Percentiles rank a stretch among this genome's conserved stretches.
Evolutionary conservation across 2,797 vertebrate species (phyloP).

Genomic region (Xiphorhynchus erythropygius): DNA sequence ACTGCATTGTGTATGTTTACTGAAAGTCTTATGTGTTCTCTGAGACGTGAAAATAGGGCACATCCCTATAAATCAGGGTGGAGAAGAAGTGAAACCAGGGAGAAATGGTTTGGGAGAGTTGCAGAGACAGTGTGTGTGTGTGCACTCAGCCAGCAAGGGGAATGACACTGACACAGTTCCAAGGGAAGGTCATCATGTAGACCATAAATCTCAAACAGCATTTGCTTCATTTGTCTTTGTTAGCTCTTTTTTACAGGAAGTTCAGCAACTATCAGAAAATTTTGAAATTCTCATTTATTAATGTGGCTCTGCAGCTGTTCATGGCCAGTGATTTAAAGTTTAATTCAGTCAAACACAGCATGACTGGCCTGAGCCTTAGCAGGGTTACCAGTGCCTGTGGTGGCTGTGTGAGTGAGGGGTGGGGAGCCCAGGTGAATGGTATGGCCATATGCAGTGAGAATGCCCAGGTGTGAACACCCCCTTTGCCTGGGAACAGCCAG

Average conservation of each 20-base stretch:
- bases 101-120: background rate
- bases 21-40: background rate
- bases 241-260: conserved; percentile 11
- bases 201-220: conserved; percentile 55
- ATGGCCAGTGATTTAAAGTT: background rate
- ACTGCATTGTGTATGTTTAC: conserved; percentile 6
- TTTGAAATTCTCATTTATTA: conserved; percentile 9
- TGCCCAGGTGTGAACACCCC: background rate
- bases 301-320: background rate
- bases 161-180: conserved; percentile 39
- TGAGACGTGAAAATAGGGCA: background rate
- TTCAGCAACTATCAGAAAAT: conserved; percentile 2
- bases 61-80: conserved; percentile 19
- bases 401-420: rapidly evolving
- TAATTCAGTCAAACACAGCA: background rate
- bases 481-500: background rate
- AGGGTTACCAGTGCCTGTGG: background rate
- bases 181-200: conserved; percentile 39
- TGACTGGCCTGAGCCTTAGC: background rate
- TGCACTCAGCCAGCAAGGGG: conserved; percentile 25
- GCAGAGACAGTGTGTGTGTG: background rate
- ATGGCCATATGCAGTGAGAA: rapidly evolving
- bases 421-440: background rate
- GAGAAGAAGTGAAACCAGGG: background rate
- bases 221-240: conserved; percentile 2